Percentiles rank a stretch among this genome's conserved stretches.
phyloP scores from a whole-genome alignment of 2,888 invertebrate species.

The Electrophaes corylata region DNA sequence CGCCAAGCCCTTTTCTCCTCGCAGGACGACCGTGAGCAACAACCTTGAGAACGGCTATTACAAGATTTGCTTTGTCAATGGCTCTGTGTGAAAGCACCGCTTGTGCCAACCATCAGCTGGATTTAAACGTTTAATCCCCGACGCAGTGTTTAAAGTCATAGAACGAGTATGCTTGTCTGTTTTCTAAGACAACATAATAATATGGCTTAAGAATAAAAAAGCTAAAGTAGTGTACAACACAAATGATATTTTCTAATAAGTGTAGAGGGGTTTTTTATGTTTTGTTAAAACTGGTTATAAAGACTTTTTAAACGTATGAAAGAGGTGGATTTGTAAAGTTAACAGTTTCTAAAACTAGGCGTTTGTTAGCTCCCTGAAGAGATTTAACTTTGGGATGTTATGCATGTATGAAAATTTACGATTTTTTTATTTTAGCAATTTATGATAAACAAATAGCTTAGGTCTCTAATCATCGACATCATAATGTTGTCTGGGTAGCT shows the following conservation, averaged over 20 bases:
- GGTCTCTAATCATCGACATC: slow-evolving; percentile 7
- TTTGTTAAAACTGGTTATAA: slow-evolving; percentile 23
- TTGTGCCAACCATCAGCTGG: slow-evolving; percentile 54
- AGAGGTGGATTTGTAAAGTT: slow-evolving; percentile 22
- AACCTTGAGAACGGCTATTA: slow-evolving; percentile 71
- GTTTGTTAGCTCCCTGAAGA: slow-evolving; percentile 12
- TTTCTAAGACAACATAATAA: background rate
- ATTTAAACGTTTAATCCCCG: slow-evolving; percentile 46
- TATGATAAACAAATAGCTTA: background rate
- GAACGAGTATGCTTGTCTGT: background rate
- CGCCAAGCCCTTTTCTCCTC: slow-evolving; percentile 81
- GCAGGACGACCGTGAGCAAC: slow-evolving; percentile 84
- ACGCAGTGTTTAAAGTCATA: background rate
- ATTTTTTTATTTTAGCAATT: slow-evolving; percentile 1
- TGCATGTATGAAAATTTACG: slow-evolving; percentile 6
- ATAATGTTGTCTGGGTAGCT: slow-evolving; percentile 14
- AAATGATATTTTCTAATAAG: background rate
- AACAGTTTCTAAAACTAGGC: slow-evolving; percentile 29
- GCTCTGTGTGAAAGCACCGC: slow-evolving; percentile 76
- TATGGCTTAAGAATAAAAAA: background rate
- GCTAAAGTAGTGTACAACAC: background rate
- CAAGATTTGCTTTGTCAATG: slow-evolving; percentile 85
- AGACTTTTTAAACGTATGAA: slow-evolving; percentile 21
- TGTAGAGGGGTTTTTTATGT: slow-evolving; percentile 39
- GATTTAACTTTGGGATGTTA: slow-evolving; percentile 8